These are phyloP conservation scores for Gerris buenoi DNA, from an alignment of 1,140 invertebrate genomes.

Conservation along the genomic window DNA sequence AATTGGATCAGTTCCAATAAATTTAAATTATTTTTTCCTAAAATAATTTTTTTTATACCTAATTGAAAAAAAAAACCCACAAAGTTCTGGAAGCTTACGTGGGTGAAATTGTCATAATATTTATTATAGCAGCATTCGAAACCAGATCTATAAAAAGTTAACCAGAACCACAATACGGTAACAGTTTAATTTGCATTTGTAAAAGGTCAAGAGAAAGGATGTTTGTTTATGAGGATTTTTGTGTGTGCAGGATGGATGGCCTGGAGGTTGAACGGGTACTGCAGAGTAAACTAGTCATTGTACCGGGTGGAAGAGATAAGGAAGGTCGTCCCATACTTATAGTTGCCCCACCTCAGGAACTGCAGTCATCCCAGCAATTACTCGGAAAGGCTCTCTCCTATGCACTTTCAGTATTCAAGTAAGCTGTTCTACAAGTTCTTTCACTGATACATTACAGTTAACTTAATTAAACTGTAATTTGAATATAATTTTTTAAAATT, in stretches of 20 bases:
- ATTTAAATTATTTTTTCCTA: no score
- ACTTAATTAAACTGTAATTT: no score
- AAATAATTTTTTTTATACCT: no score
- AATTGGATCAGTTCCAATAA: no score
- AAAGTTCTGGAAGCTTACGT: no score
- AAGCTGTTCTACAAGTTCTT: background rate
- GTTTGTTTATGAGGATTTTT: background rate
- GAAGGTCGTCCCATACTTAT: constrained; percentile 44
- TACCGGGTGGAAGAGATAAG: constrained; percentile 46
- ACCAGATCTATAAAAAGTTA: background rate
- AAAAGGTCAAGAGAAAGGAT: background rate
- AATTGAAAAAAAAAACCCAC: no score
- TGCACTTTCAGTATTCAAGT: background rate
- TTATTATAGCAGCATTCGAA: background rate
- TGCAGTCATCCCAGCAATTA: background rate
- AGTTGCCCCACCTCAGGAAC: constrained; percentile 39
- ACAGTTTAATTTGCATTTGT: background rate
- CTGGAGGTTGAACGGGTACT: background rate
- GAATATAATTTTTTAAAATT: no score
- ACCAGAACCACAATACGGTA: background rate
- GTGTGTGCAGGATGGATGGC: background rate
- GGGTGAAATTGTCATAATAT: background rate
- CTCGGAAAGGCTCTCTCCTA: background rate
- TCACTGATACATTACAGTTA: background rate
- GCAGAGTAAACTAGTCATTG: background rate